Base-by-base conservation (phyloP, 2,113 vertebrate species). In the Oreochromis tanganicae region DNA sequence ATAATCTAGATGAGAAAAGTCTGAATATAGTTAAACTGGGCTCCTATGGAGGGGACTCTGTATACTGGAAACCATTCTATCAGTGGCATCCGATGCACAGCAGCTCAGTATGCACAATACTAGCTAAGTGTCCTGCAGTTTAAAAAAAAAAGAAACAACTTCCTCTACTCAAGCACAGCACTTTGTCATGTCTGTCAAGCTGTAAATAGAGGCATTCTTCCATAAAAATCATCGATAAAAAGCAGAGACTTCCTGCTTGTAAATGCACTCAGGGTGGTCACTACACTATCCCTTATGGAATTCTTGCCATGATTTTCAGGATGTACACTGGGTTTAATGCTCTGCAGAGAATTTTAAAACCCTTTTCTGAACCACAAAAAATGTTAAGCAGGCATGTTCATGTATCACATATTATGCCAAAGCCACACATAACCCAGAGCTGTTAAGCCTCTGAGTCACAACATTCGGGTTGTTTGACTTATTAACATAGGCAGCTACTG, bases 191-290 rank as follows among this genome's bases (percentile, higher is more conserved):
- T 59, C 68, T 71, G 86, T 61, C 85, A 79, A n/a, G 63, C 17
- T 78, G 82, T 71, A 80, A 88, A 87, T 81, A 57, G 48, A 81
- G 50, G 83, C 32, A 85, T 84, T 66, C 34, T 63, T 80, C 73
- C 73, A 80, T 75, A 55, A 83, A 78, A 82, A 57, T 34, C 48
- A 41, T 38, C 61, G 9, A 59, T 89, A 55, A 88, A 85, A 61
- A 34, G 34, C 8, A 32, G 14, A 12, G 19, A 92, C 87, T 89
- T 94, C 88, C 89, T 89, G 89, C 54, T 21, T 73, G 16, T 83
- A 80, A 84, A 81, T 82, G 73, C 80, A 61, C 80, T 86, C 83
- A 82, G 80, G 81, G 88, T 84, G 85, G 85, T 89, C 88, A 55
- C n/a, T 46, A 41, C 71, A 84, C 54, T 12, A 34, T 38, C 27